phyloP scores from a whole-genome alignment of 2,797 vertebrate genomes.

The Enteromius anoplus region DNA sequence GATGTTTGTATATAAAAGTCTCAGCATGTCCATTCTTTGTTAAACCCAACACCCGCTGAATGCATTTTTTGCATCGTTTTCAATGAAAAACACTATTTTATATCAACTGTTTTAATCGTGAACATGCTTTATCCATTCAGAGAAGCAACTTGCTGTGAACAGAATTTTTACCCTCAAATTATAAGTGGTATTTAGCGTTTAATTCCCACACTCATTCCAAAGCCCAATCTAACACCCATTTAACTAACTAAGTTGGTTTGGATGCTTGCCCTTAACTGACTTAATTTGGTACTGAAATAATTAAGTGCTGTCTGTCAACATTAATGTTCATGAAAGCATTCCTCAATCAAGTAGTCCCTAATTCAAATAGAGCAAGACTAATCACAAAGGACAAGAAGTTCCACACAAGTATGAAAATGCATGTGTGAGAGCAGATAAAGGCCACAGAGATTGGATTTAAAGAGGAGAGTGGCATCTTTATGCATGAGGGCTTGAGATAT shows the following conservation, averaged over 20 bases:
- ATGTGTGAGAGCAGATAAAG: slow-evolving; percentile 61
- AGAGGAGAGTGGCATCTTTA: slow-evolving; percentile 69
- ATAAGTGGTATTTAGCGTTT: background rate
- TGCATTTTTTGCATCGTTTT: background rate
- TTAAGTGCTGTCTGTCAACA: slow-evolving; percentile 31
- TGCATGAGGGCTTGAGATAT: slow-evolving; percentile 75
- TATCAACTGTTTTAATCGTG: background rate
- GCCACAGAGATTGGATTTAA: slow-evolving; percentile 67
- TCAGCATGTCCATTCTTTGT: background rate
- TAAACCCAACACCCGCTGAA: background rate
- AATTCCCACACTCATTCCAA: background rate
- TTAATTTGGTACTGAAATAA: slow-evolving; percentile 42
- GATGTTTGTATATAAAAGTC: background rate
- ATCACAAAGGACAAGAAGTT: slow-evolving; percentile 52
- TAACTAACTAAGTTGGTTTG: slow-evolving; percentile 32
- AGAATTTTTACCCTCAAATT: background rate
- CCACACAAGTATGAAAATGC: slow-evolving; percentile 48
- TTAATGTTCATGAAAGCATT: slow-evolving; percentile 29
- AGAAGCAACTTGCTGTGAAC: background rate
- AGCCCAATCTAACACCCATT: background rate
- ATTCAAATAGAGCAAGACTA: slow-evolving; percentile 30
- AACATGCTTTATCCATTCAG: background rate
- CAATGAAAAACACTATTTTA: background rate
- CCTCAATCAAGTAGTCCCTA: slow-evolving; percentile 39
- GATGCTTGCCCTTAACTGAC: slow-evolving; percentile 49